Percentiles rank a stretch among this genome's conserved stretches.
These are phyloP conservation scores for Nemoura dubitans DNA, from an alignment of 2,888 invertebrate genomes.

Conservation along the genomic window DNA sequence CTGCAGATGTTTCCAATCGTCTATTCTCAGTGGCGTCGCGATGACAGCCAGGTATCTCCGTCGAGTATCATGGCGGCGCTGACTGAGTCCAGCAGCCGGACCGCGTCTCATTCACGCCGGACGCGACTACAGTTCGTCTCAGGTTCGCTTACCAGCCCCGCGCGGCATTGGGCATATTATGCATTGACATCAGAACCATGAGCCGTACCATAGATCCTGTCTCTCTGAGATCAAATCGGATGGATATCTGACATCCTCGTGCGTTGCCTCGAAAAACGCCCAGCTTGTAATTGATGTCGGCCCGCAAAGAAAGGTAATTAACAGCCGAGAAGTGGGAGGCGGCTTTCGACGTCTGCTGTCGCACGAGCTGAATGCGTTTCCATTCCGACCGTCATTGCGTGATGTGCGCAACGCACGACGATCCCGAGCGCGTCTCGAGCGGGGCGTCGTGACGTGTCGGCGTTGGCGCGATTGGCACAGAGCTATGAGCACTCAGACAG, in stretches of 20 bases:
- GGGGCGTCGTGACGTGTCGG: neutral
- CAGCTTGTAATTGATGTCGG: neutral
- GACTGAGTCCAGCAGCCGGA: no score
- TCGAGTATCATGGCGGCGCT: neutral
- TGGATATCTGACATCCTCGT: neutral
- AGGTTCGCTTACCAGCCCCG: no score
- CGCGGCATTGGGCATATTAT: no score
- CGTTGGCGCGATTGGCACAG: no score
- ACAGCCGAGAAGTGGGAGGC: neutral
- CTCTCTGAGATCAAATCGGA: no score
- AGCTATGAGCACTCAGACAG: no score
- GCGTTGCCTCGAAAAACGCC: neutral
- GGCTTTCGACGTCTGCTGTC: neutral
- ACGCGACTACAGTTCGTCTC: no score
- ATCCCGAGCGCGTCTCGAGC: no score
- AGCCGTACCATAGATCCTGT: no score
- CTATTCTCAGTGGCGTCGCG: neutral
- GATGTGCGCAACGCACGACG: no score
- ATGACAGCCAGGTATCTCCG: neutral
- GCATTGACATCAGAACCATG: no score
- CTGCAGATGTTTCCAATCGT: neutral
- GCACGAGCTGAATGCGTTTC: neutral
- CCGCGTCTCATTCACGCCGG: no score
- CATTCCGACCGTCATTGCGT: neutral
- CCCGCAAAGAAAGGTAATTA: neutral